A percentile compares a stretch with the other conserved stretches of the same genome.
These are phyloP conservation scores for Lottia gigantea DNA, from an alignment of 2,888 invertebrate species.

Conservation along the genomic window DNA sequence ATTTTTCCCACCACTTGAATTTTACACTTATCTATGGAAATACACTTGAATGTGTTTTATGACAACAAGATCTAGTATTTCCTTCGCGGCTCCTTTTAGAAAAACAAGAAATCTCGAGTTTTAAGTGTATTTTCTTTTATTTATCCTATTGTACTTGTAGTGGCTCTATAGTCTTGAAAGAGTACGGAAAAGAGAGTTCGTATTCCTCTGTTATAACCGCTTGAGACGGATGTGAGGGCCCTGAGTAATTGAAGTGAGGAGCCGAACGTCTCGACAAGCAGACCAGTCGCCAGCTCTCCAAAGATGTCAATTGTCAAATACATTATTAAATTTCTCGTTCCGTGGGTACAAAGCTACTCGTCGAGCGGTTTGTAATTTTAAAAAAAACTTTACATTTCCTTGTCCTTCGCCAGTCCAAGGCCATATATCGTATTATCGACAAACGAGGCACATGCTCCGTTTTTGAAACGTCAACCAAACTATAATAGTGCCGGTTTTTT, in stretches of 20 bases:
- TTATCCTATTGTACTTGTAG: slow-evolving; percentile 14
- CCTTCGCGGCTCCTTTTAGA: too few species aligned
- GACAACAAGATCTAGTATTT: neutral
- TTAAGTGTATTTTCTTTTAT: slow-evolving; percentile 7
- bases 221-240: slow-evolving; percentile 3
- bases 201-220: neutral
- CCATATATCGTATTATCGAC: too few species aligned
- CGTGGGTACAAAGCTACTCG: too few species aligned
- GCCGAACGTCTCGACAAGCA: neutral
- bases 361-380: too few species aligned
- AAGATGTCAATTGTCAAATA: neutral
- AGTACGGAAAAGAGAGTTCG: slow-evolving; percentile 12
- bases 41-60: too few species aligned
- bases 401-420: too few species aligned
- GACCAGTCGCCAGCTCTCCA: neutral
- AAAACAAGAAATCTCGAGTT: neutral
- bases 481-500: too few species aligned
- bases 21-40: neutral
- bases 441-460: too few species aligned
- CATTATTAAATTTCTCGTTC: neutral
- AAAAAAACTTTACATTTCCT: too few species aligned
- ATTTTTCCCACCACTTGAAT: neutral
- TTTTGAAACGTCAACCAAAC: too few species aligned
- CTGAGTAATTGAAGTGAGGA: neutral
- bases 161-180: slow-evolving; percentile 11